Conservation (phyloP, 2,888 invertebrate genomes). For the Uloborus plumipes region DNA sequence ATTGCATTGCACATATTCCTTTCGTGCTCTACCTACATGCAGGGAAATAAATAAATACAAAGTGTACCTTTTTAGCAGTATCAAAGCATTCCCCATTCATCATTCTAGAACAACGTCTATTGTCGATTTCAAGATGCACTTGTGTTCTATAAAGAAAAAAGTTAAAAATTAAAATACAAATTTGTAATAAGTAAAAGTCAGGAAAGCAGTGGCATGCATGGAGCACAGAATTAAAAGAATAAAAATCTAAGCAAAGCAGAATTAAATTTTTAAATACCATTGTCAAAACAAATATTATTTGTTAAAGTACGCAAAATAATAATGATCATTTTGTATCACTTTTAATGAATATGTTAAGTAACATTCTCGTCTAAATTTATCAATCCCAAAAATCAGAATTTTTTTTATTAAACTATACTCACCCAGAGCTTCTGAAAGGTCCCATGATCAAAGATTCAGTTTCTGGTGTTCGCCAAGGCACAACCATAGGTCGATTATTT, state of each 20-base stretch:
- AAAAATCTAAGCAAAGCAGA: background rate
- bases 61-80: slow-evolving; percentile 53
- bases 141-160: slow-evolving; percentile 71
- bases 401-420: slow-evolving; percentile 2
- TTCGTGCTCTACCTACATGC: too few relatives aligned
- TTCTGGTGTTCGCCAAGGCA: slow-evolving; percentile 34
- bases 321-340: background rate
- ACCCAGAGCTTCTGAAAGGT: slow-evolving; percentile 49
- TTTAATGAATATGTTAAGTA: background rate
- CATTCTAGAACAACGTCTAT: slow-evolving; percentile 80
- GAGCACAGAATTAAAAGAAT: background rate
- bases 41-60: too few relatives aligned
- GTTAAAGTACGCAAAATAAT: background rate
- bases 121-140: slow-evolving; percentile 91
- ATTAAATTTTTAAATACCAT: background rate
- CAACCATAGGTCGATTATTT: slow-evolving; percentile 89
- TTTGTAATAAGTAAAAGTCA: background rate
- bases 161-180: slow-evolving; percentile 14
- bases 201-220: background rate
- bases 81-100: slow-evolving; percentile 65
- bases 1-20: too few relatives aligned
- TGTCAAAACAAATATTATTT: slow-evolving; percentile 4
- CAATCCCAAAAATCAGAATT: too few relatives aligned
- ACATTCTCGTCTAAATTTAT: too few relatives aligned
- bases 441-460: slow-evolving; percentile 32